phyloP scores from a whole-genome alignment of 2,113 vertebrate genomes.

The Gambusia affinis region DNA sequence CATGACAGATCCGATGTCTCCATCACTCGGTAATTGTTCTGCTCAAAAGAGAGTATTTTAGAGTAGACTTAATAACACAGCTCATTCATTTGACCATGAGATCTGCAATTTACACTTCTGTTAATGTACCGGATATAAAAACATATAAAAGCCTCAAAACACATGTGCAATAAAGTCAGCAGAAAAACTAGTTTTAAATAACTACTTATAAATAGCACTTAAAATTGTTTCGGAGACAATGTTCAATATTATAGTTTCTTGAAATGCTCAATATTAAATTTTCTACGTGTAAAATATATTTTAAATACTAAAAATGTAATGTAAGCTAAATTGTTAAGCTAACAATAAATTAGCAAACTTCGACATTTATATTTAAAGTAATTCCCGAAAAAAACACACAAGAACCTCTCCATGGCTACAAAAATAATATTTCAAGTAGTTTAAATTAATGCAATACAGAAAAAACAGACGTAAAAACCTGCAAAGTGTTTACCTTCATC shows the following conservation, averaged over 20 bases:
- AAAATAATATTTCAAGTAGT: fast-evolving
- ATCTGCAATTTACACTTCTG: background rate
- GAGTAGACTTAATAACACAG: background rate
- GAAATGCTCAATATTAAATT: background rate
- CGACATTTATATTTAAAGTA: background rate
- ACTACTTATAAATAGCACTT: too few relatives aligned
- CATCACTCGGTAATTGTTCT: slow-evolving; percentile 51
- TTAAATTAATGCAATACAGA: background rate
- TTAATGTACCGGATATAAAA: background rate
- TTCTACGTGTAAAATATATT: background rate
- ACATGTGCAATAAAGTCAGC: background rate
- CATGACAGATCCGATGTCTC: slow-evolving; percentile 79
- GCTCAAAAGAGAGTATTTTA: slow-evolving; percentile 1
- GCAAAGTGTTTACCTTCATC: slow-evolving; percentile 49
- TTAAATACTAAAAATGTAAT: background rate
- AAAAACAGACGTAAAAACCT: background rate
- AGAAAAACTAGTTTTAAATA: too few relatives aligned
- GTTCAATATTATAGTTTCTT: background rate
- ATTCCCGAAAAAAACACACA: background rate
- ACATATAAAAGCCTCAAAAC: background rate
- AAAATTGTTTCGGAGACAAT: background rate
- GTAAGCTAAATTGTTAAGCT: background rate
- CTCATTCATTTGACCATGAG: background rate
- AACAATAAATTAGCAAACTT: background rate
- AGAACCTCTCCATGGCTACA: fast-evolving